Base-by-base conservation (phyloP, 2,797 vertebrate genomes). In the Enteromius treurensis region DNA sequence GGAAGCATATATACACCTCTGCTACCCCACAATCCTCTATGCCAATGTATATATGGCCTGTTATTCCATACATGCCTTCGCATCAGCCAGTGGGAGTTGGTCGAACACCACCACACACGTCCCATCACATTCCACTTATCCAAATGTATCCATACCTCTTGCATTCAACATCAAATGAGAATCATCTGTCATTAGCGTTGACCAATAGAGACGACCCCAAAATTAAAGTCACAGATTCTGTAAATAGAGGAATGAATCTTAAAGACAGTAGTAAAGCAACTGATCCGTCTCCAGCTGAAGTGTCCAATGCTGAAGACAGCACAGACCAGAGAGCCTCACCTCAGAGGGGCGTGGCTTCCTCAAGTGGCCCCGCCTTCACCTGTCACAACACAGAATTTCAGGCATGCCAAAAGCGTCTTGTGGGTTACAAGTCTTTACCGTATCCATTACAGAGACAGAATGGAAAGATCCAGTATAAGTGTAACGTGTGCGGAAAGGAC, bases 401-500 rank as follows among this genome's bases (percentile, higher is more conserved):
- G 58, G 90, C 91, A 58, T 69, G 75, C 47, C 93, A 96, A 77
- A 94, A 94, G 88, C 92, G 94, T 91, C 86, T 93, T 82, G 95
- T 95, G 42, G 97, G 96, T 85, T 96, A 96, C 93, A 97, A 96
- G 93, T 96, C 96, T 0, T 95, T 98, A 84, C 96, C 97, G 0
- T 98, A 98, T 89, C 97, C 97, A 0, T 94, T 99, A 84, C 96
- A 94, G 90, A 96, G 97, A 87, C 96, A 97, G 91, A 98, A 98
- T 0, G 97, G 97, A 87, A 99, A 98, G 94, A 98, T 98, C 84
- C 97, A 96, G 67, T 99, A 99, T 26, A 96, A 98, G 84, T 99
- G 97, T 92, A 99, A 99, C 0, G 90, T 98, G 85, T 99, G 97
- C 83, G 91, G 95, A 82, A 99, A 99, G 94, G 95, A 97, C 69